phyloP scores from a whole-genome alignment of 1,140 invertebrate species.

The Harpegnathos saltator region DNA sequence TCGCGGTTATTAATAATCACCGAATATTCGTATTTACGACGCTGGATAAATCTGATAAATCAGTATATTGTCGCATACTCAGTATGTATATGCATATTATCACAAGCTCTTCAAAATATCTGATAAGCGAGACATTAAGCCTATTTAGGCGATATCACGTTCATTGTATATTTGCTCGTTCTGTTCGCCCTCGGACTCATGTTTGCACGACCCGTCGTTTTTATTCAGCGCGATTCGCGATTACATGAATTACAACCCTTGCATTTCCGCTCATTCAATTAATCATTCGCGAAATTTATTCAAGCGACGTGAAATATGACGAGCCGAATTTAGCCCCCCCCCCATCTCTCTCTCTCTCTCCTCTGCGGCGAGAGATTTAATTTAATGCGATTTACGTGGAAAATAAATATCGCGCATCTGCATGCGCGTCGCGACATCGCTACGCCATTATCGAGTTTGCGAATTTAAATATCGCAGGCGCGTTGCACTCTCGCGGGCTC shows the following conservation, averaged over 20 bases:
- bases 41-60: conserved; percentile 18
- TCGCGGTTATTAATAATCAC: neutral
- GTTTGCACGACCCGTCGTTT: conserved; percentile 17
- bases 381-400: conserved; percentile 47
- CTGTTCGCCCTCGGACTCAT: neutral
- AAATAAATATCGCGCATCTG: conserved; percentile 38
- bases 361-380: conserved; percentile 9
- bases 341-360: neutral
- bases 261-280: conserved; percentile 42
- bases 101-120: conserved; percentile 12
- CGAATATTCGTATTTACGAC: neutral
- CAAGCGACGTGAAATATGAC: conserved; percentile 37
- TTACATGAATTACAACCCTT: conserved; percentile 18
- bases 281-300: conserved; percentile 51
- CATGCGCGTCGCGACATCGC: conserved; percentile 1
- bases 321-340: conserved; percentile 14
- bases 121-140: conserved; percentile 32
- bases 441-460: conserved; percentile 34
- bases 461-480: conserved; percentile 35
- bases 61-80: too few species aligned
- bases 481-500: neutral
- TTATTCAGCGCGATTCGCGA: conserved; percentile 14
- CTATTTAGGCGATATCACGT: neutral
- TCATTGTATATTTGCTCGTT: conserved; percentile 23
- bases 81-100: neutral